Evolutionary conservation across 64 coral and sea anemone species (phyloP), one percentile per base, ranked within the genome.

Genomic region (Dendronephthya gigantea): DNA sequence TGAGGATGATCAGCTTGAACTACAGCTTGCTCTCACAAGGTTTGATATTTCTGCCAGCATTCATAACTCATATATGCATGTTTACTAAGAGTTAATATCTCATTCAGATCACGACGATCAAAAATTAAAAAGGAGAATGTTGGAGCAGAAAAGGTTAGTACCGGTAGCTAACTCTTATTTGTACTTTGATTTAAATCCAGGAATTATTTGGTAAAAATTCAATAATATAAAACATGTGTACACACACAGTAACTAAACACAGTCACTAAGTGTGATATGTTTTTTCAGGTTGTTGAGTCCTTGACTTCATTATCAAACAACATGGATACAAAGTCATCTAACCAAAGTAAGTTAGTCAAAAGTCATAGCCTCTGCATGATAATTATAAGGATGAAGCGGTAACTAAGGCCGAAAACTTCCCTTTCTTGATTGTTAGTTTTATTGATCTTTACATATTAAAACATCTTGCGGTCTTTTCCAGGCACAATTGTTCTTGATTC

Each of bases 401-500:
- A n/a, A n/a, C n/a, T n/a, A n/a, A n/a, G n/a, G n/a, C n/a, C n/a
- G n/a, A n/a, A n/a, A n/a, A n/a, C n/a, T n/a, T n/a, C n/a, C n/a
- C n/a, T n/a, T n/a, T n/a, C n/a, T n/a, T n/a, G n/a, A n/a, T n/a
- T n/a, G n/a, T n/a, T n/a, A n/a, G n/a, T n/a, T n/a, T n/a, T n/a
- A n/a, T n/a, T 45, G 41, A 45, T 45, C 11, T 45, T 45, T 6
- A 11, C 47, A 9, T 0, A 12, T 35, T 16, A 17, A 23, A 19
- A 22, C 9, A 66, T 12, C 30, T 85, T 22, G 14, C 35, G 79
- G 39, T 28, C n/a, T 83, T 48, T 41, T 68, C 36, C 68, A 94
- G 92, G 90, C 7, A 89, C 92, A 40, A 97, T 97, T 81, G 90
- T 97, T 25, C 89, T 97, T 29, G 90, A 97, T 83, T 92, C 94